Evolutionary conservation across 2,888 invertebrate species (phyloP), one percentile per base, ranked within the genome.

Genomic region (Drosophila phalerata): DNA sequence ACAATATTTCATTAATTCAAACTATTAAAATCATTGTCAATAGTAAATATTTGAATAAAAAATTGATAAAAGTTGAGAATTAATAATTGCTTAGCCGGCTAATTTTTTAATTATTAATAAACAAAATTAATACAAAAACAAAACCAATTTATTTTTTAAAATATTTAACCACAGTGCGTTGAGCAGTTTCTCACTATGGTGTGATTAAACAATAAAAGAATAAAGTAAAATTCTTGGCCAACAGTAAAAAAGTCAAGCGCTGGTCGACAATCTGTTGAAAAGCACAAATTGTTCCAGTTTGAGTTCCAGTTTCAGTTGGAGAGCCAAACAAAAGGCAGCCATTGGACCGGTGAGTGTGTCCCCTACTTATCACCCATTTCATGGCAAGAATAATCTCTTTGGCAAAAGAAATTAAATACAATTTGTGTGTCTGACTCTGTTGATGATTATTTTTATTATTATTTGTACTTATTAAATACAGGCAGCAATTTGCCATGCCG

Each of bases 281-380:
- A 68, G 69, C 70, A 66, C 65, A 89, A 82, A 87, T 77, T 89
- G 85, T 89, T 70, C 88, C 88, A 85, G 75, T 73, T 85, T 53
- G 40, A 66, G 70, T 37, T 37, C 55, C 40, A 58, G 37, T 37
- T 48, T 25, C 48, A 69, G 66, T 60, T 58, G 13, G 25, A 51
- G 49, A 38, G 43, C 28, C 49, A 79, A 62, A 80, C 80, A 86
- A 85, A 88, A 83, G 81, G 15, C 38, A 25, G 37, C 13, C 30
- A 25, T 19, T 53, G 34, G 65, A 60, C 52, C 63, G 48, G 62
- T 53, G 47, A 62, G 25, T 47, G 51, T 17, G 17, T 47, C 22
- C 11, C 32, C 40, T 40, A 57, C 47, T 63, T 63, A 57, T 56
- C 48, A 17, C 40, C 57, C 57, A 57, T 47, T 57, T 28, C 15